A percentile compares a stretch with the other conserved stretches of the same genome.
Evolutionary conservation across 2,797 vertebrate species (phyloP).

Genomic region (Limosa lapponica): DNA sequence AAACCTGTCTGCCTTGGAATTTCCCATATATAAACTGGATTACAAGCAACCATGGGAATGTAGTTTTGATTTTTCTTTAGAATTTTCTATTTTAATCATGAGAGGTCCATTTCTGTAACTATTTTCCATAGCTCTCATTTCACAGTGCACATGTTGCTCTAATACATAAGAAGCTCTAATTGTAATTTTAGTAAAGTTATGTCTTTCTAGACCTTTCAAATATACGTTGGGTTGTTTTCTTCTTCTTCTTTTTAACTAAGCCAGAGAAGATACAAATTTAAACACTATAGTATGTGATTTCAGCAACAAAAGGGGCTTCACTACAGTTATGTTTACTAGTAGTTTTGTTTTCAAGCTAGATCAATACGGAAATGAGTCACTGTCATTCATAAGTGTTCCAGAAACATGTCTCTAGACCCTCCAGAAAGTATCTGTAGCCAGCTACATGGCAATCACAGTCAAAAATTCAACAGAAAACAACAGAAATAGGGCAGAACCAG

Average conservation of each 20-base stretch:
- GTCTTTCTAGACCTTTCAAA: neutral
- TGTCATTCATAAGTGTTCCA: neutral
- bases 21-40: neutral
- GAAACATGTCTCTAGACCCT: neutral
- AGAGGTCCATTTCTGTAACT: neutral
- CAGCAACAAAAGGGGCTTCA: neutral
- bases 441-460: neutral
- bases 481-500: neutral
- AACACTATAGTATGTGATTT: neutral
- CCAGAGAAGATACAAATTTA: neutral
- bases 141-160: neutral
- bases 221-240: neutral
- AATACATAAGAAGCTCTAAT: neutral
- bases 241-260: neutral
- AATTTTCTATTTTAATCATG: neutral
- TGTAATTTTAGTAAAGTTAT: neutral
- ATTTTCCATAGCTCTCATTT: neutral
- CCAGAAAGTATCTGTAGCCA: neutral
- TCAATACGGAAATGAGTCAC: neutral
- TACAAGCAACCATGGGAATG: neutral
- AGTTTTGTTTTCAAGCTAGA: neutral
- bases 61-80: neutral
- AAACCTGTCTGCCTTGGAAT: neutral
- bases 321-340: neutral
- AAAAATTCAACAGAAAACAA: neutral